These are phyloP conservation scores for Thereuonema tuberculata DNA, from an alignment of 1,140 invertebrate genomes.

Conservation along the genomic window DNA sequence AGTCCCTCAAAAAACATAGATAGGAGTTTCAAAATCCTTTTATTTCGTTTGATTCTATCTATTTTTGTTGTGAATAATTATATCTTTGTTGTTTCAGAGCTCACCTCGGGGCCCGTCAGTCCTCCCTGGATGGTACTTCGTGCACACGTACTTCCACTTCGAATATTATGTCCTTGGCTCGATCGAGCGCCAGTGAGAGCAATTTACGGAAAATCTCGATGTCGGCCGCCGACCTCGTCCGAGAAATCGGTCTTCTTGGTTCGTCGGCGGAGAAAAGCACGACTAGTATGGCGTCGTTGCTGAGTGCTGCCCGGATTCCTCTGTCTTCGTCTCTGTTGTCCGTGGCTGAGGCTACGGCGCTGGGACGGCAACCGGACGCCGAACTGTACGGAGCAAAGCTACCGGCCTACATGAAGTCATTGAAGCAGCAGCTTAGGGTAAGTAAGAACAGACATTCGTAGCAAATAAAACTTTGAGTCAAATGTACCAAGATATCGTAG, in stretches of 20 bases:
- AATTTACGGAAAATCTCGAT: slow-evolving; percentile 30
- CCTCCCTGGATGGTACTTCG: slow-evolving; percentile 29
- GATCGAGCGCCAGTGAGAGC: slow-evolving; percentile 37
- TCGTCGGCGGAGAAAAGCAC: slow-evolving; percentile 25
- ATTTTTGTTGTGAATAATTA: too few species aligned
- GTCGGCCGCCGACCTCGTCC: slow-evolving; percentile 26
- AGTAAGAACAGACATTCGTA: too few species aligned
- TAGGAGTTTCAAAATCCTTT: too few species aligned
- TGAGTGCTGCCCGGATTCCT: slow-evolving; percentile 17
- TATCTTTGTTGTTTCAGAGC: slow-evolving; percentile 20
- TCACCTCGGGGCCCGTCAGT: slow-evolving; percentile 29
- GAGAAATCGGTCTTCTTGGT: slow-evolving; percentile 16
- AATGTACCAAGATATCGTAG: too few species aligned
- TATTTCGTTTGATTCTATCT: too few species aligned
- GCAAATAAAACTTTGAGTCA: too few species aligned
- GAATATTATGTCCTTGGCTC: slow-evolving; percentile 24
- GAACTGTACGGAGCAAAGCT: slow-evolving; percentile 25
- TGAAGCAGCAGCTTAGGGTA: slow-evolving; percentile 36
- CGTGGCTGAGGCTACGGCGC: slow-evolving; percentile 8
- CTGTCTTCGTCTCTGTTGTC: neutral
- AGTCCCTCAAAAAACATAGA: too few species aligned
- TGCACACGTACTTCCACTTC: slow-evolving; percentile 17
- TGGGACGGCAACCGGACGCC: slow-evolving; percentile 3
- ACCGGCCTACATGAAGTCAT: slow-evolving; percentile 37
- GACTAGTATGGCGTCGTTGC: slow-evolving; percentile 33